Base-by-base conservation (phyloP, 2,888 invertebrate genomes). In the Polyploca ridens region DNA sequence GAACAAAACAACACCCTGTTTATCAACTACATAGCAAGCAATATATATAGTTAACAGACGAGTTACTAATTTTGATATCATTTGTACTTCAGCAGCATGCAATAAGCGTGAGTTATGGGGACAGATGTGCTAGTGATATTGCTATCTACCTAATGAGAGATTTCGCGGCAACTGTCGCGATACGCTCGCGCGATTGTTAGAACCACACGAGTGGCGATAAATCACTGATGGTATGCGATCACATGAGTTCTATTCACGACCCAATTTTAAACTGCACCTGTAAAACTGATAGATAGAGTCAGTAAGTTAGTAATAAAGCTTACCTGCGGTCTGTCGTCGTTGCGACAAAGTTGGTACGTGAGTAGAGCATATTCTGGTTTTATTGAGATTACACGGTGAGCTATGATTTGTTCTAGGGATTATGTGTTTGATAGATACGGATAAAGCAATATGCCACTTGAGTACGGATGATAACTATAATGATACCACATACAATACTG, bases 141-240 rank as follows among this genome's bases (percentile, higher is more conserved):
- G 67, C 70, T 91, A 91, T 90, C 90, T 78, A 66, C 68, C 76
- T 90, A 91, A 91, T 91, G 85, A 89, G 87, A 85, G 78, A 83
- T 84, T 79, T 76, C 71, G 78, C 77, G 71, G 79, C 81, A 81
- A 81, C 80, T 77, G 79, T 78, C 67, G 63, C 64, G 77, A 74
- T 76, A 77, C 64, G 67, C 67, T 66, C 69, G 70, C 72, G 70
- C 64, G 63, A 66, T 63, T 77, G 74, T 77, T 76, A 71, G 67
- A 72, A 66, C 71, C 77, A 78, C 79, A 79, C 44, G 64, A 78
- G 68, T 64, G 66, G 71, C 71, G 73, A 78, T 78, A 72, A 74
- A 73, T 75, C 65, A 63, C 66, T 67, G 62, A 63, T 68, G 70
- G 69, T 64, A 69, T 71, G 66, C 66, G 65, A 62, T 62, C 63